phyloP scores from a whole-genome alignment of 2,888 invertebrate species.

The Dysmachus trigonus region DNA sequence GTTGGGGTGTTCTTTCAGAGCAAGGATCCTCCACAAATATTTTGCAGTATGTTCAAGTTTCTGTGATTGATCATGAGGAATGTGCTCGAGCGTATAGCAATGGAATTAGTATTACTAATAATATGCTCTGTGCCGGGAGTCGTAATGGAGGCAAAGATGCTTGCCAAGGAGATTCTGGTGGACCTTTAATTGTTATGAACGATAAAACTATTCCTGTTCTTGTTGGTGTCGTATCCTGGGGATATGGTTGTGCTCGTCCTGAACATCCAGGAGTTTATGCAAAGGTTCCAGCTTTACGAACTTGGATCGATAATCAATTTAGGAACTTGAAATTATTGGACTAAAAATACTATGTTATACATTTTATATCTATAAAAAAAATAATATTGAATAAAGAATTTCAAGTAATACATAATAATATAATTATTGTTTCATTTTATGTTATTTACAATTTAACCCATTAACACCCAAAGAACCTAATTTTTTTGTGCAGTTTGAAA shows the following conservation, averaged over 20 bases:
- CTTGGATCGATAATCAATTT: conserved; percentile 24
- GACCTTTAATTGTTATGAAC: conserved; percentile 18
- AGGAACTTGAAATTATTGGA: background rate
- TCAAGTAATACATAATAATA: background rate
- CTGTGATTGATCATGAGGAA: background rate
- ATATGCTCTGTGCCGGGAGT: conserved; percentile 31
- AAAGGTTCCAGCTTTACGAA: background rate
- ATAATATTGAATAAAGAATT: background rate
- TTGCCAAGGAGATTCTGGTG: conserved; percentile 41
- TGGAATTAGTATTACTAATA: conserved; percentile 33
- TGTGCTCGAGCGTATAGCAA: background rate
- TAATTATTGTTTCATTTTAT: background rate
- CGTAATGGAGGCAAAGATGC: conserved; percentile 20
- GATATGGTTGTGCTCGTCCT: conserved; percentile 22
- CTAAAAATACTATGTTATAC: background rate
- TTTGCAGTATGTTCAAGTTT: background rate
- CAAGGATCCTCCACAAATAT: conserved; percentile 52
- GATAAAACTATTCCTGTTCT: background rate
- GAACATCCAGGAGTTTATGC: conserved; percentile 16
- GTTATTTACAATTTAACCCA: too few relatives aligned
- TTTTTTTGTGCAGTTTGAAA: too few relatives aligned
- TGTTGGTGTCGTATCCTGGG: conserved; percentile 35
- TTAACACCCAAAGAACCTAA: too few relatives aligned
- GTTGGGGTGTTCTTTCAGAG: conserved; percentile 51
- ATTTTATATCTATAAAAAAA: background rate